Base-by-base conservation (phyloP, 2,888 invertebrate genomes). In the Molanna angustata region DNA sequence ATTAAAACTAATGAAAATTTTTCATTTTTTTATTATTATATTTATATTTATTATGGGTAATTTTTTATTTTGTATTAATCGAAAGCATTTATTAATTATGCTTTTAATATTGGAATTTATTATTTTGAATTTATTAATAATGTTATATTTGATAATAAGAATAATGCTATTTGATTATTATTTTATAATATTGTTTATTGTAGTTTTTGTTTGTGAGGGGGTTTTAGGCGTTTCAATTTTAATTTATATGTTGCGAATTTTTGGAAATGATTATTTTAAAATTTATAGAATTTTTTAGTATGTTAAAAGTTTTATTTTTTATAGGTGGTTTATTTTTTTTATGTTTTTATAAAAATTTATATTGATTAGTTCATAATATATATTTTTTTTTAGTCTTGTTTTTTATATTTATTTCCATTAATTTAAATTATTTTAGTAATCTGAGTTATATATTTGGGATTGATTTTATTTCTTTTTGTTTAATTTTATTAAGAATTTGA, bases 191-290 rank as follows among this genome's bases (percentile, higher is more conserved):
- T 67, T 82, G 66, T 83, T 80, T 80, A 76, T 83, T 67, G 73
- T 76, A 51, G 77, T 83, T 73, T 73, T 75, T 55, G 83, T 84
- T 45, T 83, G 83, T 80, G 84, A 85, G 19, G 80, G 82, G 0
- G 79, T 77, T 61, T 77, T 85, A 70, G 83, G 82, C 0, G 62
- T 85, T 63, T 78, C 80, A 4, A 74, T 84, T 76, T 75, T 84
- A 69, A 74, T 83, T 62, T 72, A 74, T 39, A 71, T 83, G 71
- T 75, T 82, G 75, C 82, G 82, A 9, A 73, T 73, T 56, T 74
- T 80, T 73, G 83, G 83, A 0, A 82, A 78, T 74, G 82, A 83
- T 78, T 80, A 79, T 77, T 79, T 80, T 76, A 72, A 77, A 67
- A 72, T 74, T 64, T 80, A 80, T 74, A 78, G 63, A 64, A 67